Evolutionary conservation across 2,888 invertebrate genomes (phyloP), one percentile per base, ranked within the genome.

Genomic region (Odontocerum albicorne): DNA sequence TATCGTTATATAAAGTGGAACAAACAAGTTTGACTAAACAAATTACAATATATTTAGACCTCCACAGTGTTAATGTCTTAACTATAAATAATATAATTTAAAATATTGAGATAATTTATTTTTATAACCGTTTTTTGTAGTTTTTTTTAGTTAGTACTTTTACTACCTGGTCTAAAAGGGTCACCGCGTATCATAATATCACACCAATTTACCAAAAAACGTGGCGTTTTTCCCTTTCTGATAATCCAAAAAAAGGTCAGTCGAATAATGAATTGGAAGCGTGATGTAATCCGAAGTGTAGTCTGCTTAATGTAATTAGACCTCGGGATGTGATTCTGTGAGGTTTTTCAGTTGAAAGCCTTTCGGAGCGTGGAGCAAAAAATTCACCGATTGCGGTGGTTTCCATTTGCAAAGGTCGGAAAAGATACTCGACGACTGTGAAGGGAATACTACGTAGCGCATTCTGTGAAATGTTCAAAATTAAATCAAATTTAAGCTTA

Each of bases 261-360:
- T 49, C 19, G 19, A 21, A 46, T 12, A 35, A 35, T 13, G 46
- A 49, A 38, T 31, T 38, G 36, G 22, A 49, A 27, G 22, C 39
- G 12, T 39, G 39, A 19, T 35, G 27, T 36, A 45, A 51, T 51
- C 43, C 13, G 36, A 36, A 43, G 33, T 51, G 51, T 43, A 43
- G 35, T 22, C 42, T 33, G 42, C 40, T 40, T 59, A 55, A 59
- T 49, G 49, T 52, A 59, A 59, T 59, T 59, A 59, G 40, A 31
- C 52, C 43, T 13, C 21, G 22, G 55, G 59, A 53, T 53, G 59
- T 59, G 59, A 59, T 59, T 59, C 43, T 31, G 50, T 59, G 46
- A 59, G 43, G 46, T 59, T 59, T 59, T 59, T 52, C 57, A 55
- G 50, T 59, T 47, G 55, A 59, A 55, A 59, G 50, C 46, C 46